These are phyloP conservation scores for Melanotaenia parkinsoni DNA, from an alignment of 2,797 vertebrate genomes.

Conservation along the genomic window DNA sequence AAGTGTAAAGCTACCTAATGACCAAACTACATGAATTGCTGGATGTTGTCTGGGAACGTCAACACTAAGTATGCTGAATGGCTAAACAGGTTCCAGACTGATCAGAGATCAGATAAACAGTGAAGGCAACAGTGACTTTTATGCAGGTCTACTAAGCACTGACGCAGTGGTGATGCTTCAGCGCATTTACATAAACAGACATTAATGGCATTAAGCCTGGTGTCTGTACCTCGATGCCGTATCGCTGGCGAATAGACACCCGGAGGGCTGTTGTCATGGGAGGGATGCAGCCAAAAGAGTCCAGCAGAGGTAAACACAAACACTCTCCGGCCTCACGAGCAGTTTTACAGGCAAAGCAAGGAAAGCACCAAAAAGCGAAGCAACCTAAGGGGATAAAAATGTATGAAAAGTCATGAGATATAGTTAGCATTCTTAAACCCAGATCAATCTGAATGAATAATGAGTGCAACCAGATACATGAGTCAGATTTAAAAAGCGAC, in stretches of 20 bases:
- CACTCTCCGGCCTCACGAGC: slow-evolving; percentile 74
- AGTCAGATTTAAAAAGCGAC: not conserved
- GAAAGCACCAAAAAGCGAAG: slow-evolving; percentile 74
- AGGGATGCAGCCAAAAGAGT: slow-evolving; percentile 66
- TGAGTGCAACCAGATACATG: not conserved
- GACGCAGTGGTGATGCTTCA: not conserved
- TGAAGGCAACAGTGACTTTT: not conserved
- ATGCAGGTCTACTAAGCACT: not conserved
- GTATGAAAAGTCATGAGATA: not conserved
- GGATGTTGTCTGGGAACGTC: slow-evolving; percentile 14
- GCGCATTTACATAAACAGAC: fast-evolving
- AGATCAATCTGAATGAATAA: slow-evolving; percentile 9
- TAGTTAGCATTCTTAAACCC: slow-evolving; percentile 1
- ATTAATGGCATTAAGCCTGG: not conserved
- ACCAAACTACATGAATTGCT: not conserved
- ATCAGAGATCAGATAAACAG: slow-evolving; percentile 40
- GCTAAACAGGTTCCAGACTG: slow-evolving; percentile 16
- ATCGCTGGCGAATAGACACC: slow-evolving; percentile 67
- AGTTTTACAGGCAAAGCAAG: slow-evolving; percentile 76
- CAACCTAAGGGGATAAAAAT: slow-evolving; percentile 60
- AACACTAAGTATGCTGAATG: not conserved
- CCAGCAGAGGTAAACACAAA: slow-evolving; percentile 78
- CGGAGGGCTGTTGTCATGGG: slow-evolving; percentile 71
- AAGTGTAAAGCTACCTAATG: not conserved
- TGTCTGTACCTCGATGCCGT: slow-evolving; percentile 69